Percentiles rank a stretch among this genome's conserved stretches.
These are phyloP conservation scores for Caiman crocodilus DNA, from an alignment of 2,797 vertebrate species.

Conservation along the genomic window DNA sequence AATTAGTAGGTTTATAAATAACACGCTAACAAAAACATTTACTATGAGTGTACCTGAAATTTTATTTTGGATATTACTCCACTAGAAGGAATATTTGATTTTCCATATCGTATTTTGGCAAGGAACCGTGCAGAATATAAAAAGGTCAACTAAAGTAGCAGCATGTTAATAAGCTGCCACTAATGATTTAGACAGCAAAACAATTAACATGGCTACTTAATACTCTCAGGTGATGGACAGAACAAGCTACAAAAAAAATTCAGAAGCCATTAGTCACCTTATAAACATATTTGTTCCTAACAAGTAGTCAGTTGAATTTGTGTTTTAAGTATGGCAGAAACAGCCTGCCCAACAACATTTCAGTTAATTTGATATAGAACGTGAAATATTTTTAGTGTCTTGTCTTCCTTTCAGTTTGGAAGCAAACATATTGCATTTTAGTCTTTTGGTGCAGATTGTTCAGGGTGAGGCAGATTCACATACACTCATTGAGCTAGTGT, in stretches of 20 bases:
- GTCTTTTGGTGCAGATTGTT: background rate
- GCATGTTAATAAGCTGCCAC: background rate
- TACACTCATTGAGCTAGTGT: background rate
- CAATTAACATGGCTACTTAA: background rate
- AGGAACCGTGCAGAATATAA: background rate
- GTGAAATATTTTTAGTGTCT: background rate
- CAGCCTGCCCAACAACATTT: background rate
- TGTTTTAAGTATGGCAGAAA: background rate
- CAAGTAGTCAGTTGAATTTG: background rate
- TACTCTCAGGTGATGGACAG: background rate
- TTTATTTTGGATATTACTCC: background rate
- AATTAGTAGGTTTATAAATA: background rate
- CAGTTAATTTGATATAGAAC: fast-evolving
- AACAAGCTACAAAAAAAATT: background rate
- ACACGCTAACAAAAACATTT: background rate
- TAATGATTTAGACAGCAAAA: background rate
- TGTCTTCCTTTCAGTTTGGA: background rate
- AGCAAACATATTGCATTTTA: background rate
- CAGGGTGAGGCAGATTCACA: background rate
- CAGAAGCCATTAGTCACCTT: background rate
- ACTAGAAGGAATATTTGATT: background rate
- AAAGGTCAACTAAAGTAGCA: background rate
- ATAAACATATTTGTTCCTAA: background rate
- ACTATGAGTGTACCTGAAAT: background rate
- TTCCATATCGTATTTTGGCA: background rate